Conservation (phyloP, 1,140 invertebrate genomes). For the Amphibalanus amphitrite region DNA sequence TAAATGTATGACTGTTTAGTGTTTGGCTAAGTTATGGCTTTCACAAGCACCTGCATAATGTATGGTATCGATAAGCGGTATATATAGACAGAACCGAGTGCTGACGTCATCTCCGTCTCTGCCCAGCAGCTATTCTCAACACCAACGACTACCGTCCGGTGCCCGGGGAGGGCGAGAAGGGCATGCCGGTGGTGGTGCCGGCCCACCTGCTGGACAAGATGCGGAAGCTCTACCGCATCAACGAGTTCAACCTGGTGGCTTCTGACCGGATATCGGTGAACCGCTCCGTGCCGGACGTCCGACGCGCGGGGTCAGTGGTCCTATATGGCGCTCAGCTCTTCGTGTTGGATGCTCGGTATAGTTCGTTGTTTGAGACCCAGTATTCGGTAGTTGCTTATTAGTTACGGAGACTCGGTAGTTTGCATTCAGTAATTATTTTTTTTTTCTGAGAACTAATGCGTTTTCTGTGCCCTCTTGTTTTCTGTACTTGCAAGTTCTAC, state of each 20-base stretch:
- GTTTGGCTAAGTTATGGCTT: neutral
- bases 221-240: slow-evolving; percentile 64
- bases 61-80: neutral
- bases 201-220: slow-evolving; percentile 52
- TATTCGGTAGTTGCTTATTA: no score
- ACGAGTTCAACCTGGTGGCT: slow-evolving; percentile 77
- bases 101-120: neutral
- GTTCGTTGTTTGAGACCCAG: no score
- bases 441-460: no score
- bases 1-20: neutral
- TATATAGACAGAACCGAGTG: neutral
- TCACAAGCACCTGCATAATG: neutral
- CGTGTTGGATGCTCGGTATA: slow-evolving; percentile 23
- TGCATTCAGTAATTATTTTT: no score
- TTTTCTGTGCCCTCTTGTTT: no score
- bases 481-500: no score
- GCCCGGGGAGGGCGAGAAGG: slow-evolving; percentile 53
- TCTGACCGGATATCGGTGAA: slow-evolving; percentile 84
- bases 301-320: slow-evolving; percentile 43
- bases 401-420: no score
- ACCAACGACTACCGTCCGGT: slow-evolving; percentile 60
- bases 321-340: slow-evolving; percentile 6
- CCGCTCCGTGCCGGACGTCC: slow-evolving; percentile 69
- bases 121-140: slow-evolving; percentile 55
- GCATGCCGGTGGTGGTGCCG: slow-evolving; percentile 57